These are phyloP conservation scores for Alosa alosa DNA, from an alignment of 2,113 vertebrate species.

Conservation along the genomic window DNA sequence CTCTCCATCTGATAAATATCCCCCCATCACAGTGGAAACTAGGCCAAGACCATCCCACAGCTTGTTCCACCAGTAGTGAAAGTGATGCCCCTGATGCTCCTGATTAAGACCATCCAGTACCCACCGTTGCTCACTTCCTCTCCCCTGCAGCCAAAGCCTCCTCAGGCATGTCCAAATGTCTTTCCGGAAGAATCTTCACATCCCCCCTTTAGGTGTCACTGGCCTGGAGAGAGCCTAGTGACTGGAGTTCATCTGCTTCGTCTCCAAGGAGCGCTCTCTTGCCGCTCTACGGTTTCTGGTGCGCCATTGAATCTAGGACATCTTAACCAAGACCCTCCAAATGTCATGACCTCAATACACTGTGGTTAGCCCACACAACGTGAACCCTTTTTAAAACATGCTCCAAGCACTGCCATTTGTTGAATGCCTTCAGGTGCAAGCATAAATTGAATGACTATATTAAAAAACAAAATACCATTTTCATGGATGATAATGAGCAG, in stretches of 20 bases:
- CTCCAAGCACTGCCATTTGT: not conserved
- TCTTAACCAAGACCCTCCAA: constrained; percentile 1
- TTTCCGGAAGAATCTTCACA: not conserved
- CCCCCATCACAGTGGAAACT: not conserved
- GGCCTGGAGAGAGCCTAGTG: too few species aligned
- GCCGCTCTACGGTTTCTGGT: not conserved
- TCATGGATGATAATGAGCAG: not conserved
- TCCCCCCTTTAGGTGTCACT: not conserved
- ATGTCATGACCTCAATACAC: constrained; percentile 5
- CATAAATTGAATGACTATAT: not conserved
- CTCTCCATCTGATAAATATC: not conserved
- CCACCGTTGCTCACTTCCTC: not conserved
- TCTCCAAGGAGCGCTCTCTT: not conserved
- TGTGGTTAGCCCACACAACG: not conserved
- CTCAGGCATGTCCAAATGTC: not conserved
- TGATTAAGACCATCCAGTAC: not conserved
- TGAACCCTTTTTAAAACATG: not conserved
- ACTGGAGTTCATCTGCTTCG: not conserved
- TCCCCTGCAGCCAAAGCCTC: not conserved
- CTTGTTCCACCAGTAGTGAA: not conserved
- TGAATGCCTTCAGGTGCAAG: not conserved
- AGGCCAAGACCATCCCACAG: not conserved
- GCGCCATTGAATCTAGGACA: not conserved
- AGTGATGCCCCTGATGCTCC: not conserved
- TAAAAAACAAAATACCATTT: not conserved